A percentile compares a stretch with the other conserved stretches of the same genome.
These are phyloP conservation scores for Chrysogorgia sp. DNA, from an alignment of 92 coral and sea anemone genomes.

Conservation along the genomic window DNA sequence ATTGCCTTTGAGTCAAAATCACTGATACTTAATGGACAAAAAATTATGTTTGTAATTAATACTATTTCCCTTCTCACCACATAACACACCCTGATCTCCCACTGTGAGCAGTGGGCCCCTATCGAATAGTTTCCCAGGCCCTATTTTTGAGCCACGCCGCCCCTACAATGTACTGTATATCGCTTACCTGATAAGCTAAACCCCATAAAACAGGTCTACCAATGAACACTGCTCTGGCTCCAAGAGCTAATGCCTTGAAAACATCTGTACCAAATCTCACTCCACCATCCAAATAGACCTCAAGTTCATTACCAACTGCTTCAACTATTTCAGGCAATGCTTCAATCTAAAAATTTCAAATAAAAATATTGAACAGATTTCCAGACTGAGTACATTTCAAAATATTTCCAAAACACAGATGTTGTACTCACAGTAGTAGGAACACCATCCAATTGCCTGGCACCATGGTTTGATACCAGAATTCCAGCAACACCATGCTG, in stretches of 20 bases:
- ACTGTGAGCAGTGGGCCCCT: too few species aligned
- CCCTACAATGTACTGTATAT: background rate
- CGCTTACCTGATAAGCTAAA: constrained; percentile 34
- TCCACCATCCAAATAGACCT: constrained; percentile 54
- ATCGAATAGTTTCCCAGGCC: too few species aligned
- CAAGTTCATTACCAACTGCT: constrained; percentile 37
- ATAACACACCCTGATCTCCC: too few species aligned
- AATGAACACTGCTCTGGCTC: constrained; percentile 54
- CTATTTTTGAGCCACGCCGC: too few species aligned
- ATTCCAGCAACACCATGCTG: constrained; percentile 49
- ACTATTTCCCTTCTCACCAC: too few species aligned
- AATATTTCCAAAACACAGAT: background rate
- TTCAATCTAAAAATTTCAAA: constrained; percentile 36
- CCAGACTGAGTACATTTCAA: too few species aligned
- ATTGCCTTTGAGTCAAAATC: too few species aligned
- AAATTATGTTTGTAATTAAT: too few species aligned
- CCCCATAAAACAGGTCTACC: constrained; percentile 58
- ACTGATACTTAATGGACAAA: too few species aligned
- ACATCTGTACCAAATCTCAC: constrained; percentile 49
- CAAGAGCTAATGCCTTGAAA: constrained; percentile 56
- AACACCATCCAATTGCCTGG: constrained; percentile 49
- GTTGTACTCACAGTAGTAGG: constrained; percentile 45
- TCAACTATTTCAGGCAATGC: constrained; percentile 45
- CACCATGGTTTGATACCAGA: constrained; percentile 57
- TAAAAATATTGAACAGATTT: too few species aligned